Conservation (phyloP, 2,113 vertebrate species). For the Promerops cafer region DNA sequence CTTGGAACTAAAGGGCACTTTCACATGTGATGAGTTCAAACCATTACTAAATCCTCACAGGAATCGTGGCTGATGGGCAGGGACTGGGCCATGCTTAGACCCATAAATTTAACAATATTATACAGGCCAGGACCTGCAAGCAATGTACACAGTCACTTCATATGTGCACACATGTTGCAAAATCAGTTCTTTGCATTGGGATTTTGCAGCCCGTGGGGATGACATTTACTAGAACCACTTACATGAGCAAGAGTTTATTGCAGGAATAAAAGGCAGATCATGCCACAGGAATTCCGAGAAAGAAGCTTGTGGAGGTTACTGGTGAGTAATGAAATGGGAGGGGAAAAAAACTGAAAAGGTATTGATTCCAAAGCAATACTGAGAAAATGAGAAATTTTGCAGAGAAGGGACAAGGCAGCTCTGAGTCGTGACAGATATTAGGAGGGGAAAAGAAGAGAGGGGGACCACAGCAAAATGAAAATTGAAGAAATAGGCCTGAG, state of each 20-base stretch:
- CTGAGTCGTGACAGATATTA: not conserved
- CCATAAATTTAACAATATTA: not conserved
- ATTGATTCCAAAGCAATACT: not conserved
- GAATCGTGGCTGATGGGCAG: not conserved
- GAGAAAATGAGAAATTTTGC: not conserved
- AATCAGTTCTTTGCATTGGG: not conserved
- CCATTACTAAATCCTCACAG: not conserved
- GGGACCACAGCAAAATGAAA: not conserved
- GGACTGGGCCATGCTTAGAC: not conserved
- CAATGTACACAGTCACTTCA: not conserved
- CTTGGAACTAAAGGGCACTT: not conserved
- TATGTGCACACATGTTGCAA: not conserved
- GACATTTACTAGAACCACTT: slow-evolving; percentile 42
- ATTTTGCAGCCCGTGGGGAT: not conserved
- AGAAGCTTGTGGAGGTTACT: not conserved
- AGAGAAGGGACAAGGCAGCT: not conserved
- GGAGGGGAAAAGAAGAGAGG: not conserved
- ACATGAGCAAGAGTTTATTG: slow-evolving; percentile 18
- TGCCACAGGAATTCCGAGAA: not conserved
- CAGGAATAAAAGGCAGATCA: not conserved
- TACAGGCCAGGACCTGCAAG: not conserved
- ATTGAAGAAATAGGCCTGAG: not conserved
- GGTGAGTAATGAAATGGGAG: not conserved
- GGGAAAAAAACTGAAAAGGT: not conserved
- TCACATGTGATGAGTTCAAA: not conserved